Conservation (phyloP, 2,888 invertebrate species). For the Hesperia comma region DNA sequence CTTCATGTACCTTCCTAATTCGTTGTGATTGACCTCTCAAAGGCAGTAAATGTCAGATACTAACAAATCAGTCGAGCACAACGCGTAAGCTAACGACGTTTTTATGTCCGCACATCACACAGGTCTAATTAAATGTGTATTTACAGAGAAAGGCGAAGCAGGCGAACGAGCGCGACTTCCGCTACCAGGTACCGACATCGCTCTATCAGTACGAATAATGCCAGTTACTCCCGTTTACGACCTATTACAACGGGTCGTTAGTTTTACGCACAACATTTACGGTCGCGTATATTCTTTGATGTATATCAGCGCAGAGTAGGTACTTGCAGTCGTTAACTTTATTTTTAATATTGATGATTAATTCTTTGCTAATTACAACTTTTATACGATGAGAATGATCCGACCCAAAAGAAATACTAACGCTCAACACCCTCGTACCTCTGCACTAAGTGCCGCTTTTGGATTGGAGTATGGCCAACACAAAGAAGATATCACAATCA, state of each 20-base stretch:
- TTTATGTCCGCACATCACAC: conserved; percentile 17
- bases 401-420: too few species aligned
- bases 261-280: conserved; percentile 2
- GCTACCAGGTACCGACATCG: conserved; percentile 89
- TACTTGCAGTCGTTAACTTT: neutral
- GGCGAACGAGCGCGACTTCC: conserved; percentile 95
- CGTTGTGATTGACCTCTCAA: too few species aligned
- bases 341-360: neutral
- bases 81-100: conserved; percentile 2
- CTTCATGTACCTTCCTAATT: too few species aligned
- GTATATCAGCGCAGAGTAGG: conserved; percentile 5
- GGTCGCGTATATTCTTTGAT: conserved; percentile 12
- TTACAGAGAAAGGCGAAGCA: conserved; percentile 96
- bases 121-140: conserved; percentile 37
- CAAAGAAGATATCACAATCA: too few species aligned
- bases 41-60: neutral
- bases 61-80: neutral
- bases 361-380: neutral
- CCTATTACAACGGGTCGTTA: conserved; percentile 1
- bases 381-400: too few species aligned
- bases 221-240: neutral
- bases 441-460: too few species aligned
- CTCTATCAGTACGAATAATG: neutral
- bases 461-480: too few species aligned
- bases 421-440: too few species aligned